A percentile compares a stretch with the other conserved stretches of the same genome.
These are phyloP conservation scores for Dipodomys ordii DNA, from an alignment of 2,113 vertebrate genomes.

Conservation along the genomic window DNA sequence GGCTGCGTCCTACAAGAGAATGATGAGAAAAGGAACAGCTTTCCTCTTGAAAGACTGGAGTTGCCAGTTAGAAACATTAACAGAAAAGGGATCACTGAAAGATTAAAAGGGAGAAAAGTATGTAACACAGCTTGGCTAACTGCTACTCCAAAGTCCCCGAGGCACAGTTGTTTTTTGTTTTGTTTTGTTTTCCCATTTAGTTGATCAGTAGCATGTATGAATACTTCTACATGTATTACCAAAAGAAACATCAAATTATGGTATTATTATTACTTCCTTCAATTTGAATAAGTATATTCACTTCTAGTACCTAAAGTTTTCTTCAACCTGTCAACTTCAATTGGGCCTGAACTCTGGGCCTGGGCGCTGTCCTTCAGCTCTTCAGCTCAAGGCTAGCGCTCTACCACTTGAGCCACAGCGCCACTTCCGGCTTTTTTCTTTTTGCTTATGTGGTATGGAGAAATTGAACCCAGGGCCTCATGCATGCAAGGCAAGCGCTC, in stretches of 20 bases:
- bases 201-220: neutral
- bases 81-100: neutral
- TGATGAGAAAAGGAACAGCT: neutral
- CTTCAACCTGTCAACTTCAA: neutral
- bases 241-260: neutral
- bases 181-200: neutral
- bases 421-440: too few species aligned
- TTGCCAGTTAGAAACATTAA: neutral
- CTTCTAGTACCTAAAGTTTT: neutral
- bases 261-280: neutral
- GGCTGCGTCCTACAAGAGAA: neutral
- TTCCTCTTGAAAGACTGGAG: slow-evolving; percentile 36
- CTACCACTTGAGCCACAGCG: too few species aligned
- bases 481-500: too few species aligned
- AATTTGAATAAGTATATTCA: neutral
- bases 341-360: too few species aligned
- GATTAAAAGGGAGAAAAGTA: neutral
- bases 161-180: neutral
- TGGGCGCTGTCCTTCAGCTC: too few species aligned
- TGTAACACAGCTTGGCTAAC: neutral
- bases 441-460: too few species aligned
- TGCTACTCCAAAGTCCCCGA: neutral
- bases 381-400: too few species aligned
- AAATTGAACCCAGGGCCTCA: too few species aligned
- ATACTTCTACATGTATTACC: neutral